Base-by-base conservation (phyloP, 92 coral and sea anemone genomes). In the Meandrina meandrites region DNA sequence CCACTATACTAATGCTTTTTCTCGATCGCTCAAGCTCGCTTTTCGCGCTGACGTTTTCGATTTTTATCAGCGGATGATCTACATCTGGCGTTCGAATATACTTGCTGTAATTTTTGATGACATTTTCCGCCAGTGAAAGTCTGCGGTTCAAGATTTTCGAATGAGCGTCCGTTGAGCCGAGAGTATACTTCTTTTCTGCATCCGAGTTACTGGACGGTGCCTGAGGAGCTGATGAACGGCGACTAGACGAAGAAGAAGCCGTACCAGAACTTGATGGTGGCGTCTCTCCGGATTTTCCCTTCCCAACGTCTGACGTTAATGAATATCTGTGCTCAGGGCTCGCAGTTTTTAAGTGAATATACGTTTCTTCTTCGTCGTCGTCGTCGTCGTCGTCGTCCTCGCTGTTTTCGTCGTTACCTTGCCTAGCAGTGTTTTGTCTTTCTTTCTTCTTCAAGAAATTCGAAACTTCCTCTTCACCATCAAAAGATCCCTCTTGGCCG, bases 81-180 rank as follows among this genome's bases (percentile, higher is more conserved):
- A 57, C 88, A 34, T 85, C 82, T 10, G 88, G 88, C 73, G 89
- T 86, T 11, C 92, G 85, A 40, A 89, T 89, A 47, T 84, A 89
- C 69, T 89, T 89, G 79, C 81, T 73, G 76, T 89, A 89, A 47
- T 89, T 89, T 81, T 85, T 89, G 10, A 77, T 89, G 58, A 89
- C 92, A 73, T 72, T 89, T 62, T 89, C 92, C 17, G 92, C 92
- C 81, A 89, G 70, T 0, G 92, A 84, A 7, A 89, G 81, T 35
- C 92, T 81, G 21, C 92, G 88, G 81, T 85, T 89, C 36, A 89
- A 45, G 53, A 85, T 85, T 54, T 71, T 79, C 22, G 85, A 76
- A 80, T 89, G 92, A 7, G 80, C 89, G 83, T 88, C 87, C 22
- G 75, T 70, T 14, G 89, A 89, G 16, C 68, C 64, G 13, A 89